Evolutionary conservation across 2,797 vertebrate genomes (phyloP).

Genomic region (Gambusia yucatana): DNA sequence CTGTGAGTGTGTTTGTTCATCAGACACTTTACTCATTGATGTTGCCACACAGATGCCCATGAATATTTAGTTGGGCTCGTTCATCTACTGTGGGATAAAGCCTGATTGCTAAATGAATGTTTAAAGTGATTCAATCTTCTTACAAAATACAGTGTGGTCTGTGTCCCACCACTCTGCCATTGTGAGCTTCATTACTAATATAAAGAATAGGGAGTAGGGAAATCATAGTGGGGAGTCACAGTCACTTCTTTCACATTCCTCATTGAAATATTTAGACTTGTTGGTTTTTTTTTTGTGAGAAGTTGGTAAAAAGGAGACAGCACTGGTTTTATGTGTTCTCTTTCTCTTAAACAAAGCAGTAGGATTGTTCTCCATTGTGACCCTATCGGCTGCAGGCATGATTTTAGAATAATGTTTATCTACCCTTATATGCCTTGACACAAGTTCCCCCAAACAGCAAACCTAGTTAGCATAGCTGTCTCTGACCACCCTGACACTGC

Average conservation of each 20-base stretch:
- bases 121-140: slow-evolving; percentile 47
- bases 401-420: neutral
- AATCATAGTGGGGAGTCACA: neutral
- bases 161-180: slow-evolving; percentile 35
- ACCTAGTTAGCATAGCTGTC: slow-evolving; percentile 59
- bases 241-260: neutral
- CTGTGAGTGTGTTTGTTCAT: slow-evolving; percentile 71
- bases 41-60: slow-evolving; percentile 56
- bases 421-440: slow-evolving; percentile 7
- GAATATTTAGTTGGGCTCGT: slow-evolving; percentile 58
- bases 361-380: slow-evolving; percentile 5
- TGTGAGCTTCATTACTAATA: slow-evolving; percentile 37
- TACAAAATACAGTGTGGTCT: slow-evolving; percentile 45
- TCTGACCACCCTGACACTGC: slow-evolving; percentile 49
- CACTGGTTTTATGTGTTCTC: neutral
- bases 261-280: neutral
- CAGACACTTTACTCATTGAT: slow-evolving; percentile 66
- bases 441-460: slow-evolving; percentile 37
- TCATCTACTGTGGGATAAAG: slow-evolving; percentile 37
- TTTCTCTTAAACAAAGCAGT: neutral
- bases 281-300: neutral
- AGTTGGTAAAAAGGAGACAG: neutral
- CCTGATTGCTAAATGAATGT: slow-evolving; percentile 59
- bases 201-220: slow-evolving; percentile 9
- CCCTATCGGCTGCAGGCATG: too few relatives aligned